A percentile compares a stretch with the other conserved stretches of the same genome.
Evolutionary conservation across 1,140 invertebrate species (phyloP).

Genomic region (Wiebesia pumilae): DNA sequence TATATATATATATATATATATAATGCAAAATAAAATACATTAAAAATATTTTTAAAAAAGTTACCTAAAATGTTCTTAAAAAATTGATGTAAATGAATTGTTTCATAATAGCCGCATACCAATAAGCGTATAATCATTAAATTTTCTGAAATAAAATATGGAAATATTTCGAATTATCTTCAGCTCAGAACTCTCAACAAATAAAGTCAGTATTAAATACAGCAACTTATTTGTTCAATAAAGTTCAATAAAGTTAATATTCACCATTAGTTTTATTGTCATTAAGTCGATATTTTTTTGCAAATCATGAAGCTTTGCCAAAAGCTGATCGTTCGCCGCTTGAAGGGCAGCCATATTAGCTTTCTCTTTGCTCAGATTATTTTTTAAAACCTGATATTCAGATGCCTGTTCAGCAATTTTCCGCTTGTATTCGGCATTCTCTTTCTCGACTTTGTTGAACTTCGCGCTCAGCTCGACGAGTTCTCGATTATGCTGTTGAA

Average conservation of each 20-base stretch:
- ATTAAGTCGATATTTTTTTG: conserved; percentile 68
- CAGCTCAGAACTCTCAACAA: background rate
- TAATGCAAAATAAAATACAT: too few species aligned
- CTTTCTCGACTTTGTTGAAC: conserved; percentile 63
- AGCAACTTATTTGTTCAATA: background rate
- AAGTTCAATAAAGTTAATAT: conserved; percentile 23
- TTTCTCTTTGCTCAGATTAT: conserved; percentile 63
- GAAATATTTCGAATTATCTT: background rate
- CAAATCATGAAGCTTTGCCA: conserved; percentile 67
- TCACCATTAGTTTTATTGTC: conserved; percentile 68
- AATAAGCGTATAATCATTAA: too few species aligned
- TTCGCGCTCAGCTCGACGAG: conserved; percentile 64
- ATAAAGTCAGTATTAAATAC: background rate
- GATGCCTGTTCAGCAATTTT: conserved; percentile 62
- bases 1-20: too few species aligned
- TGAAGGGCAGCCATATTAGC: conserved; percentile 62
- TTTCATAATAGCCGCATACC: too few species aligned
- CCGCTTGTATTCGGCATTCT: conserved; percentile 67
- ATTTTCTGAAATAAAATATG: background rate
- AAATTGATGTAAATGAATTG: too few species aligned
- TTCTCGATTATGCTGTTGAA: conserved; percentile 71
- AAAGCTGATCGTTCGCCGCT: conserved; percentile 64
- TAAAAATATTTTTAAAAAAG: too few species aligned
- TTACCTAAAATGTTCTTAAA: too few species aligned
- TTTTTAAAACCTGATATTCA: conserved; percentile 62